Evolutionary conservation across 2,888 invertebrate species (phyloP), one percentile per base, ranked within the genome.

Genomic region (Eupithecia exiguata): DNA sequence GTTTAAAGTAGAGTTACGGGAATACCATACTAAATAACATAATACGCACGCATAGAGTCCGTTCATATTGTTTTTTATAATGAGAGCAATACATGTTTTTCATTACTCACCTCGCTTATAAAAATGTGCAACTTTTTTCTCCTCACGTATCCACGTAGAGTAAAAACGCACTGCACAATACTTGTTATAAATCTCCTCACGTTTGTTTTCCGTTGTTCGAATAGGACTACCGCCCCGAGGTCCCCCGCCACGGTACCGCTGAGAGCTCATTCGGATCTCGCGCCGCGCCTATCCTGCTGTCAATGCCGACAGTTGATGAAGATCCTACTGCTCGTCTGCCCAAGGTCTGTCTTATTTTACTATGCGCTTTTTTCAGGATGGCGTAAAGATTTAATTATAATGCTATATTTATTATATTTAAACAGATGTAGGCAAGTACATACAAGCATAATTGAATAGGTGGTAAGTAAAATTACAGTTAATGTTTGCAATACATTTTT

Each of bases 221-320:
- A 35, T 62, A 68, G 18, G 36, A 69, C 1, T 53, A 70, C n/a
- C 46, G 36, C 40, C 66, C 70, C 18, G 70, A 65, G 21, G 66
- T 68, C 4, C 68, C 75, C 9, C 75, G 69, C 16, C 62, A 71
- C 5, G 70, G 71, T 12, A 73, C 72, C 10, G 36, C 66, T 46
- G 75, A 75, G 30, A 73, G 66, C 25, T n/a, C 58, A 16, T 69
- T 69, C 25, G 72, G 69, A 65, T 66, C 72, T 40, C 72, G 70
- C 18, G 71, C 68, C 10, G 66, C 65, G 12, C 69, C 72, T 0
- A 16, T 36, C 3, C 65, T 35, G 21, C 68, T 53, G 14, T 69
- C 69, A 6, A 49, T 53, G 21, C 74, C 69, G 14, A n/a, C 38
- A 5, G 53, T 43, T 6, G 72, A 70, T 12, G 75, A 75, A 9